Conservation (phyloP, 92 coral and sea anemone species). For the Ricordea florida region DNA sequence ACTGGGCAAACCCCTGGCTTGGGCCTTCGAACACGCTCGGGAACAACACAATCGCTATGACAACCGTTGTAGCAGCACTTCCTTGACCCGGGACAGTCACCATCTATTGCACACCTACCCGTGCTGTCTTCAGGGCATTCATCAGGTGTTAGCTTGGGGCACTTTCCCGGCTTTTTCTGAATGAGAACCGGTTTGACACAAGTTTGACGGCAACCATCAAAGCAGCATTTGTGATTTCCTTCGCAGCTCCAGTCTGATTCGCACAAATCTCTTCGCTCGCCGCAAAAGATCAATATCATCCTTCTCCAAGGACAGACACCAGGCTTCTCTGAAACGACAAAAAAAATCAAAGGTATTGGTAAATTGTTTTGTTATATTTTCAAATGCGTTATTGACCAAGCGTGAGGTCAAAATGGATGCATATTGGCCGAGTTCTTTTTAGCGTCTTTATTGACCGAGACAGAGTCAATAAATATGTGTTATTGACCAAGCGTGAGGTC, state of each 20-base stretch:
- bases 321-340: constrained; percentile 12
- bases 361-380: not conserved
- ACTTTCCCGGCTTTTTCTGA: constrained; percentile 27
- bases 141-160: constrained; percentile 1
- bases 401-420: not conserved
- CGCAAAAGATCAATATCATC: constrained; percentile 15
- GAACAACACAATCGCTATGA: constrained; percentile 60
- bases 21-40: constrained; percentile 11
- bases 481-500: too few relatives aligned
- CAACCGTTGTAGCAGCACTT: constrained; percentile 88
- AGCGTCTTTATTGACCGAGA: too few relatives aligned
- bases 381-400: not conserved
- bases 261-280: constrained; percentile 1
- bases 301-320: constrained; percentile 57
- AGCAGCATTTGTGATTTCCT: constrained; percentile 15
- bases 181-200: constrained; percentile 2
- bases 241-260: constrained; percentile 5
- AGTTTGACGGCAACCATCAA: constrained; percentile 1
- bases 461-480: too few relatives aligned
- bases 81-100: constrained; percentile 66
- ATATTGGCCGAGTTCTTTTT: too few relatives aligned
- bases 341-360: not conserved
- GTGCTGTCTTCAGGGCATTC: not conserved
- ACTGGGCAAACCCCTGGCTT: constrained; percentile 80
- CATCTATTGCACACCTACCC: constrained; percentile 61